Evolutionary conservation across 1,140 invertebrate species (phyloP).

Genomic region (Tetragnatha versicolor): DNA sequence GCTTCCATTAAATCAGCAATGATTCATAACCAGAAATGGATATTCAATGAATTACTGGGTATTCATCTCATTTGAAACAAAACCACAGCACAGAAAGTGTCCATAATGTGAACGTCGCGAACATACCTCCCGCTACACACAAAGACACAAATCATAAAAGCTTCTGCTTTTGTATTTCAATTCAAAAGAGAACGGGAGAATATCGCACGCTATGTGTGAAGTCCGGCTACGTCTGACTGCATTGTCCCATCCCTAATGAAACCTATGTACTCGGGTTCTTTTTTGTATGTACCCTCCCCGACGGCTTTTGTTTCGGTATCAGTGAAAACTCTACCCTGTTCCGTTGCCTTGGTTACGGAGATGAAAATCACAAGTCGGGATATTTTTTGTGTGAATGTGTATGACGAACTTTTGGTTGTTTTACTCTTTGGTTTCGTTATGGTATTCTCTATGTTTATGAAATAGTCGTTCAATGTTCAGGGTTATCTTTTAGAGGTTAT

Average conservation of each 20-base stretch:
- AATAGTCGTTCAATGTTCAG: too few species aligned
- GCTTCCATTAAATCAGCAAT: too few species aligned
- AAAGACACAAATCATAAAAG: background rate
- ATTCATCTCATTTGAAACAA: too few species aligned
- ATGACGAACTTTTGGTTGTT: too few species aligned
- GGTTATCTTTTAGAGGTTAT: too few species aligned
- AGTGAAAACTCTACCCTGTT: background rate
- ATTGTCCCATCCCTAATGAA: background rate
- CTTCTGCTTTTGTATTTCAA: background rate
- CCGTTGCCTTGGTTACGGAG: conserved; percentile 21
- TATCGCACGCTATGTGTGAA: conserved; percentile 19
- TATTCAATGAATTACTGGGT: too few species aligned
- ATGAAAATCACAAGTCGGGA: too few species aligned
- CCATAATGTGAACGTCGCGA: background rate
- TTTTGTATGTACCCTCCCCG: conserved; percentile 4
- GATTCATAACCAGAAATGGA: too few species aligned
- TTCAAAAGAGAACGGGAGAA: conserved; percentile 13
- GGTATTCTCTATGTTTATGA: too few species aligned
- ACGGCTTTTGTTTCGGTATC: conserved; percentile 2
- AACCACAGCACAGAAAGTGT: too few species aligned
- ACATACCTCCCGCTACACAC: background rate
- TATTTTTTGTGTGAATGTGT: too few species aligned
- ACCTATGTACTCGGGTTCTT: background rate
- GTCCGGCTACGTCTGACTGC: background rate
- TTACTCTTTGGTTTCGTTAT: too few species aligned